Evolutionary conservation across 1,140 invertebrate species (phyloP).

Genomic region (Pachypsylla venusta): DNA sequence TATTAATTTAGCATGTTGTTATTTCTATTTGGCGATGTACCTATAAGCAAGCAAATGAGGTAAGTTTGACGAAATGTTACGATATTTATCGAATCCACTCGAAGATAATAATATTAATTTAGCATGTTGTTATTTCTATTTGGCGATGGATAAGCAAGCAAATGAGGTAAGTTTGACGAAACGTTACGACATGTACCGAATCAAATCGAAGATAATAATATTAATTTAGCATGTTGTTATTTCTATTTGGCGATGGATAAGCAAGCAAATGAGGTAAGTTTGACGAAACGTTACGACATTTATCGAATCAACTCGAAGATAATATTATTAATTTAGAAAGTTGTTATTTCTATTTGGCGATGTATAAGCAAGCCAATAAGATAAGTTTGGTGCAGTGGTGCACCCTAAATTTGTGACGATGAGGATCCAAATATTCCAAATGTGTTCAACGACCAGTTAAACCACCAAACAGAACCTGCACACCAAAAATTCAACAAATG

Average conservation of each 20-base stretch:
- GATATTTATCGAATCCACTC: slow-evolving; percentile 30
- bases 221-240: slow-evolving; percentile 85
- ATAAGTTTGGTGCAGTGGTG: too few species aligned
- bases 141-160: slow-evolving; percentile 65
- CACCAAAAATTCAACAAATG: too few species aligned
- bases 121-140: slow-evolving; percentile 89
- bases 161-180: slow-evolving; percentile 45
- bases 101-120: slow-evolving; percentile 55
- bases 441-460: too few species aligned
- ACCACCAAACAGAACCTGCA: too few species aligned
- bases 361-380: slow-evolving; percentile 49
- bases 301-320: slow-evolving; percentile 34
- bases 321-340: slow-evolving; percentile 71
- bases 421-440: too few species aligned
- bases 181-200: slow-evolving; percentile 27
- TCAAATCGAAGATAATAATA: slow-evolving; percentile 37
- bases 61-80: slow-evolving; percentile 40
- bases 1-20: slow-evolving; percentile 81
- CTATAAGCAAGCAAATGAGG: slow-evolving; percentile 40
- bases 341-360: slow-evolving; percentile 89
- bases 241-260: slow-evolving; percentile 84
- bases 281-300: slow-evolving; percentile 36
- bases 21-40: slow-evolving; percentile 85
- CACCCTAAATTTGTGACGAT: too few species aligned
- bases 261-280: slow-evolving; percentile 41